Evolutionary conservation across 53 echinoderm and acorn worm genomes (phyloP).

Genomic region (Mesocentrotus franciscanus): DNA sequence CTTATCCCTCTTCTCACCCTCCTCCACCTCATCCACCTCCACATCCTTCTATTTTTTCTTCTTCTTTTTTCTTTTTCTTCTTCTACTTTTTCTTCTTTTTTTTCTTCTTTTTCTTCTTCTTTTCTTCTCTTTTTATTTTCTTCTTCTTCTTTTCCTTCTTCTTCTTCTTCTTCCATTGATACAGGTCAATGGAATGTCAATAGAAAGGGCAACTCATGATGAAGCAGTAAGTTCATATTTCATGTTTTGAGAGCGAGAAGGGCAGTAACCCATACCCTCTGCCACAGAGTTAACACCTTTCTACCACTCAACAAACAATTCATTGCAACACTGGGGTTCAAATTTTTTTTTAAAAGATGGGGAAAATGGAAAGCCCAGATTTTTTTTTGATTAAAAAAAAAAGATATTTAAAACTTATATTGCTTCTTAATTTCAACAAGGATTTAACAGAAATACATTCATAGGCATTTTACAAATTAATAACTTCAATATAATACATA

Average conservation of each 20-base stretch:
- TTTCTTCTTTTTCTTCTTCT: background rate
- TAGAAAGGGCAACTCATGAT: conserved; percentile 91
- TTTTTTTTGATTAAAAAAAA: too few relatives aligned
- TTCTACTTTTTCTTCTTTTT: background rate
- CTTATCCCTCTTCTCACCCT: background rate
- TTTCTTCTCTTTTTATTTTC: background rate
- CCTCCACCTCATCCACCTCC: background rate
- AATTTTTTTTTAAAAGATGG: background rate
- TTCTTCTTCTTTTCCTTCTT: background rate
- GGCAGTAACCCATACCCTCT: background rate
- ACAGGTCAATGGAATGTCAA: conserved; percentile 94
- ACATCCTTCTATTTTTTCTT: too few relatives aligned
- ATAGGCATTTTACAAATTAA: too few relatives aligned
- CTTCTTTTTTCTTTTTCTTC: too few relatives aligned
- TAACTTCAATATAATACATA: too few relatives aligned
- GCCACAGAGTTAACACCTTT: too few relatives aligned
- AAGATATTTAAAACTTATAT: too few relatives aligned
- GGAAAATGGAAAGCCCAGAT: background rate
- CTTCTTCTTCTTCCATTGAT: background rate
- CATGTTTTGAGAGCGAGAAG: background rate
- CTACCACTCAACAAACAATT: too few relatives aligned
- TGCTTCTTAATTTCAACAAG: too few relatives aligned
- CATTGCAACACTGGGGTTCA: background rate
- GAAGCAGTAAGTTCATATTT: conserved; percentile 86
- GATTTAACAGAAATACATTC: too few relatives aligned